These are phyloP conservation scores for Amphipoea oculea DNA, from an alignment of 2,888 invertebrate species.

Conservation along the genomic window DNA sequence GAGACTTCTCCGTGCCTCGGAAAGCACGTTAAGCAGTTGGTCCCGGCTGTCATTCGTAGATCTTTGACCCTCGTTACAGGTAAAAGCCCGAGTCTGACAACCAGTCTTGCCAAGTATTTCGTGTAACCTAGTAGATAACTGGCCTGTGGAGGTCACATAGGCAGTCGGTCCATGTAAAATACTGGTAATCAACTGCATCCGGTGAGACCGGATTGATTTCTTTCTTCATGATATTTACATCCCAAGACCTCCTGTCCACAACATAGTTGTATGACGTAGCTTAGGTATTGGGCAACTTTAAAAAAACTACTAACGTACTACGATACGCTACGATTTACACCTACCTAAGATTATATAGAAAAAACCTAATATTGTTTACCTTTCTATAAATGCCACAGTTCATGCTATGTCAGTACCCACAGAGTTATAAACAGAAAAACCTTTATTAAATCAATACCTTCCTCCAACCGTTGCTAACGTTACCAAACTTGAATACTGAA, in stretches of 20 bases:
- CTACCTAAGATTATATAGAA: no score
- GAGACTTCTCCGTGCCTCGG: no score
- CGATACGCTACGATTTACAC: not conserved
- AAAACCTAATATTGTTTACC: not conserved
- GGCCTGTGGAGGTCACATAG: no score
- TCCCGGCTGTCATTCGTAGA: no score
- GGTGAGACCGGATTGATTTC: not conserved
- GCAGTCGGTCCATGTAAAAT: no score
- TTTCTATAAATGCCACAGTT: not conserved
- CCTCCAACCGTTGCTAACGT: conserved; percentile 49
- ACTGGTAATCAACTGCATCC: no score
- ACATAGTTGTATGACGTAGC: not conserved
- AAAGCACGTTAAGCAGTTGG: no score
- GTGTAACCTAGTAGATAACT: no score
- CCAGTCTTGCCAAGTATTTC: no score
- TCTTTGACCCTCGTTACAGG: no score
- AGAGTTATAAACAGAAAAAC: not conserved
- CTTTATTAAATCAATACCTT: conserved; percentile 71
- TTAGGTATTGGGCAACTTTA: not conserved
- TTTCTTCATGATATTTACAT: not conserved
- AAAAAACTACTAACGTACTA: not conserved
- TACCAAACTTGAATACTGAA: conserved; percentile 33
- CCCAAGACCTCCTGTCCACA: not conserved
- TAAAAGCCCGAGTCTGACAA: no score
- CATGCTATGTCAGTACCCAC: not conserved